These are phyloP conservation scores for Aspiorhynchus laticeps DNA, from an alignment of 2,113 vertebrate species.

Conservation along the genomic window DNA sequence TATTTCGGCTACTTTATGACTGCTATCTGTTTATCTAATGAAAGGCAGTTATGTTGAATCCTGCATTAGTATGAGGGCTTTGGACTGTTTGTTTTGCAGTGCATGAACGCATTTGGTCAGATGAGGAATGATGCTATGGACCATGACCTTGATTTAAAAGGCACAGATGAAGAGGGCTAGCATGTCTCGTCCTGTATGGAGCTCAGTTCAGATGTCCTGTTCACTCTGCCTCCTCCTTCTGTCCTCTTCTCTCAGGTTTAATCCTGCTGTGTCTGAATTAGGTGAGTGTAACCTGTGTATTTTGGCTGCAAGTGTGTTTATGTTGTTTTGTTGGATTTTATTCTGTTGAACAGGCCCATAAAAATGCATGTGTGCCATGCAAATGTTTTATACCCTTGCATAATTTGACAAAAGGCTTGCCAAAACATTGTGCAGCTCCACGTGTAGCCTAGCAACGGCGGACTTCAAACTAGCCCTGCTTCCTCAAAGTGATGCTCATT, in stretches of 20 bases:
- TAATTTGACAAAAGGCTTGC: conserved; percentile 60
- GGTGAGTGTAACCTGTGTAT: conserved; percentile 63
- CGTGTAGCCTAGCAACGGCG: conserved; percentile 63
- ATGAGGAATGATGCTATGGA: conserved; percentile 61
- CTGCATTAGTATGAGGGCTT: not conserved
- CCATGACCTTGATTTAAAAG: conserved; percentile 39
- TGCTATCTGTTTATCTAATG: not conserved
- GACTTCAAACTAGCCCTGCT: conserved; percentile 51
- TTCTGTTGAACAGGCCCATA: not conserved
- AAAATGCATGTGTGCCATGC: conserved; percentile 53
- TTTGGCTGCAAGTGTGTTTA: conserved; percentile 9
- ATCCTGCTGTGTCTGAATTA: conserved; percentile 56
- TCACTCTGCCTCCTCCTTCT: conserved; percentile 65
- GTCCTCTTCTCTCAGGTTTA: conserved; percentile 53
- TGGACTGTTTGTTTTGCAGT: conserved; percentile 21
- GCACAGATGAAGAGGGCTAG: conserved; percentile 53
- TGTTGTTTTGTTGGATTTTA: conserved; percentile 3
- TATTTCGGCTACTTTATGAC: not conserved
- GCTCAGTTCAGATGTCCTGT: conserved; percentile 64
- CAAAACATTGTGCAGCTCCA: conserved; percentile 54
- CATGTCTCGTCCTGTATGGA: conserved; percentile 65
- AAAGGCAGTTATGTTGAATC: not conserved
- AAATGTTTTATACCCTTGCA: conserved; percentile 60
- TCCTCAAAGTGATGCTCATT: conserved; percentile 50
- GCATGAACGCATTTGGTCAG: conserved; percentile 57